Evolutionary conservation across 2,797 vertebrate genomes (phyloP).

Genomic region (Cheirogaleus major): DNA sequence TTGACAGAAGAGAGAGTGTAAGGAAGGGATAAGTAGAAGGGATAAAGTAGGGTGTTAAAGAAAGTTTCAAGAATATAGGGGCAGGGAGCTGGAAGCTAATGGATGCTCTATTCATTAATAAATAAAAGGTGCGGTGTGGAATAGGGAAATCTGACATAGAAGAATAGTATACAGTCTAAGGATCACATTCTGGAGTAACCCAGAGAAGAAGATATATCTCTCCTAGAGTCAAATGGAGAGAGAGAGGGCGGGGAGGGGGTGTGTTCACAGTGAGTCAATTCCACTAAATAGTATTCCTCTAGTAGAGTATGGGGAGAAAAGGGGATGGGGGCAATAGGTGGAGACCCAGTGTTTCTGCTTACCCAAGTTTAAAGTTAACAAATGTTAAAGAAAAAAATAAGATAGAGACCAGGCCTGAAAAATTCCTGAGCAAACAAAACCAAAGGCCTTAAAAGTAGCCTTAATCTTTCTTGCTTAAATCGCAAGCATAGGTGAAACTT

Average conservation of each 20-base stretch:
- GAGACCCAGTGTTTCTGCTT: neutral
- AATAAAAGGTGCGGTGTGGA: neutral
- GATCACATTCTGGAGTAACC: neutral
- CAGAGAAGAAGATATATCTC: neutral
- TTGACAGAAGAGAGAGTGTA: neutral
- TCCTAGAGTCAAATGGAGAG: neutral
- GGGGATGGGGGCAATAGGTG: fast-evolving
- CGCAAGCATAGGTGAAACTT: neutral
- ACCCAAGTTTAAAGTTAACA: neutral
- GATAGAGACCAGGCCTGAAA: neutral
- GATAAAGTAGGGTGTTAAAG: neutral
- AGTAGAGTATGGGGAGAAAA: fast-evolving
- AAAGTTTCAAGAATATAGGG: neutral
- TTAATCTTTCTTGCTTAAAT: neutral
- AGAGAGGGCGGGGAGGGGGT: fast-evolving
- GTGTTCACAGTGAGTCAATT: neutral
- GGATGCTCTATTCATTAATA: neutral
- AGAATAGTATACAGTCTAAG: neutral
- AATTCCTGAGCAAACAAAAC: neutral
- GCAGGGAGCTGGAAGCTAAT: neutral
- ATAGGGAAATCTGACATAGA: neutral
- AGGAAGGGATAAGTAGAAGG: neutral
- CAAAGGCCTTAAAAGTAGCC: neutral
- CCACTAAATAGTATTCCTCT: neutral
- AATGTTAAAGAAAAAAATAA: neutral